Conservation (phyloP, 2,797 vertebrate species). For the Pangasius krempfi region DNA sequence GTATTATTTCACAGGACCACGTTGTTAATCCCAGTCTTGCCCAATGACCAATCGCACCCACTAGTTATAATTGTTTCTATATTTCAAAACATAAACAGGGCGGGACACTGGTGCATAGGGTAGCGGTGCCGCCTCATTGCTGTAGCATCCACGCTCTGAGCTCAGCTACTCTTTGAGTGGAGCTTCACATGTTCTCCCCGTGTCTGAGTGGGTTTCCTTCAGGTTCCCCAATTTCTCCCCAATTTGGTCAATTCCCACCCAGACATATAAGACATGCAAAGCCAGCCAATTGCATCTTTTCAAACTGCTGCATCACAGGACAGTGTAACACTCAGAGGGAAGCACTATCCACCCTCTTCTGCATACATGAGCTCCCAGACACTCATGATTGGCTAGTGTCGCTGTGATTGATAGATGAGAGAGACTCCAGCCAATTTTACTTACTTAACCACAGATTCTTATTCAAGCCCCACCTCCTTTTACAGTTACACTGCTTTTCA, state of each 20-base stretch:
- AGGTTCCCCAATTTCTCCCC: neutral
- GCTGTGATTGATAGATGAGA: neutral
- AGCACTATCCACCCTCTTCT: neutral
- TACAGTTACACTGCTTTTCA: neutral
- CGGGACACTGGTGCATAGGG: neutral
- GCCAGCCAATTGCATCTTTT: neutral
- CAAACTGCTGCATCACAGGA: too few relatives aligned
- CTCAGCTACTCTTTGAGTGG: neutral
- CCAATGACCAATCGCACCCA: neutral
- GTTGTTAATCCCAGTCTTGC: neutral
- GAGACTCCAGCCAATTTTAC: neutral
- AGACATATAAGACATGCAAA: neutral
- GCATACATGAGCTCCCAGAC: neutral
- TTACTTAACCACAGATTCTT: neutral
- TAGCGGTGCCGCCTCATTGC: neutral
- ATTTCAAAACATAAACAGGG: neutral
- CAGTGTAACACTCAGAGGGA: neutral
- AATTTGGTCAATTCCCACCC: neutral
- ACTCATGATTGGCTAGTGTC: neutral
- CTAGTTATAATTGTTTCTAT: neutral
- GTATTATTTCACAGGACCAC: neutral
- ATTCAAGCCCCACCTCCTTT: neutral
- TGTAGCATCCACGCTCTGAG: neutral
- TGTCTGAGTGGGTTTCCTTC: neutral
- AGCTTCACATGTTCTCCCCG: neutral